Conservation (phyloP, 2,797 vertebrate species). For the Caiman crocodilus region DNA sequence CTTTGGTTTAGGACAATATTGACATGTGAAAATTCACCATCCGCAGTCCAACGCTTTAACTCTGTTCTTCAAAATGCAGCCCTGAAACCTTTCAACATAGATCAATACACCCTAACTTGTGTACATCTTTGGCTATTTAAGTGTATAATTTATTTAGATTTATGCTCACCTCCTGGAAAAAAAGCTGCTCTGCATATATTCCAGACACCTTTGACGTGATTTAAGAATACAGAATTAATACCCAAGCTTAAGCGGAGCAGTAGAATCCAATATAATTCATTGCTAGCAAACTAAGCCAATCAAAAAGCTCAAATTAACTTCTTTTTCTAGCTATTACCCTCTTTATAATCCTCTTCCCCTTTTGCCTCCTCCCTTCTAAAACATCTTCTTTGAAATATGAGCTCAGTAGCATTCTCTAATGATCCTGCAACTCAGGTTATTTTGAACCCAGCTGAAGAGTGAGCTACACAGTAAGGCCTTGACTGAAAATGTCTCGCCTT, state of each 20-base stretch:
- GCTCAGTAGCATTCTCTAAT: background rate
- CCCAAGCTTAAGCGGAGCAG: background rate
- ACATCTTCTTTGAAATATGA: background rate
- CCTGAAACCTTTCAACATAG: background rate
- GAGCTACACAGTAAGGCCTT: background rate
- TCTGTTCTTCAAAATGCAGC: background rate
- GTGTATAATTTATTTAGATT: conserved; percentile 1
- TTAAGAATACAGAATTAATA: background rate
- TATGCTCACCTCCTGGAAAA: background rate
- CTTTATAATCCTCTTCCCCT: fast-evolving
- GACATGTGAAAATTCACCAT: background rate
- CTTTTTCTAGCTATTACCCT: background rate
- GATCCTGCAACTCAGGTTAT: background rate
- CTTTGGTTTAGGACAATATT: background rate
- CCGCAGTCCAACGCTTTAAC: background rate
- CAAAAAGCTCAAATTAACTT: background rate
- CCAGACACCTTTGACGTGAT: background rate
- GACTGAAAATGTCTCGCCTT: background rate
- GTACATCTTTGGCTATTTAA: background rate
- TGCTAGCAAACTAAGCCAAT: background rate
- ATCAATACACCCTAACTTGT: background rate
- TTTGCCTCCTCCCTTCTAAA: background rate
- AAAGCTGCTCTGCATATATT: background rate
- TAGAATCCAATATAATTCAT: background rate
- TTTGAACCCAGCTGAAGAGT: background rate